Base-by-base conservation (phyloP, 2,888 invertebrate genomes). In the Trachelus tabidus region DNA sequence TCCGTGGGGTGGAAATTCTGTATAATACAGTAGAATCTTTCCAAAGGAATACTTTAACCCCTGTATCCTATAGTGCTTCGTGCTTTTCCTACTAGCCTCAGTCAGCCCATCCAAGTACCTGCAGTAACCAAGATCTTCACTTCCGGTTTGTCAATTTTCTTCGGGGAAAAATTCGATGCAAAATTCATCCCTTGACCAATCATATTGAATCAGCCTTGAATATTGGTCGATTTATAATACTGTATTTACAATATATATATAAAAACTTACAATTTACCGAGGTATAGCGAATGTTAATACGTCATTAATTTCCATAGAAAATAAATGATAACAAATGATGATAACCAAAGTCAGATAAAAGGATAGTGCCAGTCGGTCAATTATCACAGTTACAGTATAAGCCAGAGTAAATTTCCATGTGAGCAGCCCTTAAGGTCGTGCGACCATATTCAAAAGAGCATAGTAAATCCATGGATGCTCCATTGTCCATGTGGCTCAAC, bases 1-100 rank as follows among this genome's bases (percentile, higher is more conserved):
- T 91, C 91, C 91, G 90, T 90, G 87, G 91, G 90, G 89, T 89
- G 85, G 86, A 89, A 86, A 87, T 87, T 86, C 83, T 80, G 83
- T 83, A 84, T 85, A 85, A 85, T 85, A 81, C 83, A 83, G 78
- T 56, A 83, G 83, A 82, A 85, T 84, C 82, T 86, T 74, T 74
- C 33, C 30, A 37, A 74, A 56, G 15, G 74, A 37, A 74, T 74
- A 34, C 35, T 74, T 74, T 35, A 74, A 74, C 74, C 74, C 34
- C 74, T 74, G 35, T 30, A 31, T 71, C 71, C 71, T 23, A 33
- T 31, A 4, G 11, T 31, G 71, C 71, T 31, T 71, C 71, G 71
- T 56, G 56, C 23, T 56, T 23, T 23, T 56, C 56, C 56, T 56
- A 56, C 23, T 6, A 9, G 56, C 56, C 23, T 23, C 15, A 23